These are phyloP conservation scores for Cosmorhoe ocellata DNA, from an alignment of 2,888 invertebrate species.

Conservation along the genomic window DNA sequence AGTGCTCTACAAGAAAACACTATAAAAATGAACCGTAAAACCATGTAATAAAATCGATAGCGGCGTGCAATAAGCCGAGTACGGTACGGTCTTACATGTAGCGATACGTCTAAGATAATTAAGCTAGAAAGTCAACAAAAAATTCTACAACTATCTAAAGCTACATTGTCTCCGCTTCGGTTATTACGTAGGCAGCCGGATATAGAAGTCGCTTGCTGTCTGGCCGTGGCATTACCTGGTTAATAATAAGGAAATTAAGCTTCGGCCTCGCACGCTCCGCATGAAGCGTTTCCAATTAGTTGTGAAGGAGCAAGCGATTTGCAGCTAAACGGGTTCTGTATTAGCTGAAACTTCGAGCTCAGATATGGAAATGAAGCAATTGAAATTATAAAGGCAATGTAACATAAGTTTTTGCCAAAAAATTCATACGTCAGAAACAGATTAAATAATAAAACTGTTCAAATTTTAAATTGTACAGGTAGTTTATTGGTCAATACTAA, in stretches of 20 bases:
- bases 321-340: conserved; percentile 1
- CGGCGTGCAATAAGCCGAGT: neutral
- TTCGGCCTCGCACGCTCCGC: conserved; percentile 23
- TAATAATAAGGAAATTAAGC: conserved; percentile 34
- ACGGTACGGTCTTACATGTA: neutral
- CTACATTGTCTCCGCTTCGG: too few species aligned
- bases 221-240: conserved; percentile 1
- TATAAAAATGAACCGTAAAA: conserved; percentile 9
- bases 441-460: too few species aligned
- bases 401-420: too few species aligned
- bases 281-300: conserved; percentile 21
- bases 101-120: too few species aligned
- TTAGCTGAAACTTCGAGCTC: neutral
- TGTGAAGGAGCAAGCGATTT: conserved; percentile 10
- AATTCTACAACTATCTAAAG: too few species aligned
- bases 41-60: conserved; percentile 9
- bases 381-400: neutral
- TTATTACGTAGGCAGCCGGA: too few species aligned
- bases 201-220: neutral
- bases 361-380: neutral
- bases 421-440: too few species aligned
- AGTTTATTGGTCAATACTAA: too few species aligned
- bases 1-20: conserved; percentile 5
- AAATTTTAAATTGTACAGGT: too few species aligned
- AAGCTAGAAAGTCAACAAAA: too few species aligned